Base-by-base conservation (phyloP, 2,113 vertebrate genomes). In the Platysteira castanea region DNA sequence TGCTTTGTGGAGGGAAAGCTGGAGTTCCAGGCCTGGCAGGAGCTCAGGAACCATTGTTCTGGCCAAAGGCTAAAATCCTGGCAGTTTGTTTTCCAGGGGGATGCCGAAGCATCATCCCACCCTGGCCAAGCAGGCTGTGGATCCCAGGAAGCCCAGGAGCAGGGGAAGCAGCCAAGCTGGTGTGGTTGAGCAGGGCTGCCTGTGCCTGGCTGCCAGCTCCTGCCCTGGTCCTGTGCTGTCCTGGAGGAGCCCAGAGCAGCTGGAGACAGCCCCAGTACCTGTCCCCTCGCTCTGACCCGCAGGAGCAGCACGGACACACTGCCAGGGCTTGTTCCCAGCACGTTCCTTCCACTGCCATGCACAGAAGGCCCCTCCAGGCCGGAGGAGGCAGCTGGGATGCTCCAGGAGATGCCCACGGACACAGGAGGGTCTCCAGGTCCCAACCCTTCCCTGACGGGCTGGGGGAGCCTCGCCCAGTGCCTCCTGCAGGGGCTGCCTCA, bases 221-320 rank as follows among this genome's bases (percentile, higher is more conserved):
- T 11, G 3, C 3, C 10, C 33, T 5, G 3, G 3, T 4, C 10
- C 78, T 7, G 31, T 10, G 35, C 65, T 15, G 13, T 20, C 54
- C 75, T 5, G 8, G 1, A 35, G 53, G 61, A 63, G 22, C 44
- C 11, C 18, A 21, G 20, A 54, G 65, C 60, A 67, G 84, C 60
- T 33, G 30, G 9, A 33, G 37, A 3, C 28, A 22, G 4, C 24
- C 49, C 10, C 77, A 4, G 10, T 17, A 1, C 19, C 18, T 1
- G 0, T 39, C 20, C 28, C n/a, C 33, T 12, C 0, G 0, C 50
- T 65, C 27, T 35, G 14, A 5, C 46, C 60, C 16, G 1, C 24
- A 9, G 13, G 6, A 39, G 35, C 39, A 35, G 63, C 65, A 54
- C 4, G 0, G n/a, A 10, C 2, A 1, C 0, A 0, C n/a, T 33